phyloP scores from a whole-genome alignment of 2,113 vertebrate genomes.

The Dascyllus trimaculatus region DNA sequence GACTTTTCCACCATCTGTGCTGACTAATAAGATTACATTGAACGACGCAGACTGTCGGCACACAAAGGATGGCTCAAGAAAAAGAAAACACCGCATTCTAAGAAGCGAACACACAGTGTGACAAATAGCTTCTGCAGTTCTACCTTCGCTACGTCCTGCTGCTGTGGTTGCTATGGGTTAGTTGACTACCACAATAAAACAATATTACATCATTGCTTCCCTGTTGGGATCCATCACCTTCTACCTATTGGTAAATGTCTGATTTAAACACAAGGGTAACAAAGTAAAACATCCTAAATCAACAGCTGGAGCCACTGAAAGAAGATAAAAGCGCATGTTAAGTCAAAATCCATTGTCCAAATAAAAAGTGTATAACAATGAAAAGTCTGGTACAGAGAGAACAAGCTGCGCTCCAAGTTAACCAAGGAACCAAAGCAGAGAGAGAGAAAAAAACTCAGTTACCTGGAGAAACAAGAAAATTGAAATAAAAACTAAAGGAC shows the following conservation, averaged over 20 bases:
- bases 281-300: background rate
- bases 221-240: background rate
- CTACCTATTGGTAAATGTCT: background rate
- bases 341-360: background rate
- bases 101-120: background rate
- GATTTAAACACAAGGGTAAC: no score
- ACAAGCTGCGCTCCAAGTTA: background rate
- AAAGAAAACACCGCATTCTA: background rate
- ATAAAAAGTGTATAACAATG: background rate
- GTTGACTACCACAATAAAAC: background rate
- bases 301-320: no score
- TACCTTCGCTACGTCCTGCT: background rate
- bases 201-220: constrained; percentile 64
- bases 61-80: background rate
- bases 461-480: constrained; percentile 73
- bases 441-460: constrained; percentile 1
- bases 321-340: background rate
- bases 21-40: background rate
- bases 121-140: background rate
- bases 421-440: background rate
- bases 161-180: constrained; percentile 53
- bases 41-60: background rate
- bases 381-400: background rate
- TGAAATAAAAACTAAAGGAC: constrained; percentile 78
- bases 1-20: background rate